Evolutionary conservation across 2,888 invertebrate species (phyloP).

Genomic region (Drosophila recens): DNA sequence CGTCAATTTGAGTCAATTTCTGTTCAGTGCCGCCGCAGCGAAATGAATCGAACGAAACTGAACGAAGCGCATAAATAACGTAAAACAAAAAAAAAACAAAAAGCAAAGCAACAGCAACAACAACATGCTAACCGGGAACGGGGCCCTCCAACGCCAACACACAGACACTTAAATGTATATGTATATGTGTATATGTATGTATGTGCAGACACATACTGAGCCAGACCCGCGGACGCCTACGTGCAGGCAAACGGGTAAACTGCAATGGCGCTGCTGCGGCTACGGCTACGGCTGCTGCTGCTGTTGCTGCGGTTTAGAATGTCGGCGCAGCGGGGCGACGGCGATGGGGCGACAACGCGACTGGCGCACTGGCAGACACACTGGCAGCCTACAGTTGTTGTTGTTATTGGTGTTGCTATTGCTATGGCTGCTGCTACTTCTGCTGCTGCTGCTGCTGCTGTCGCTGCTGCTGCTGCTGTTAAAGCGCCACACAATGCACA

Average conservation of each 20-base stretch:
- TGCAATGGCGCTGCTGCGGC: slow-evolving; percentile 60
- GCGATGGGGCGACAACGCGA: slow-evolving; percentile 43
- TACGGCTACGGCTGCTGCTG: slow-evolving; percentile 8
- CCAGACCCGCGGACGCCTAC: slow-evolving; percentile 38
- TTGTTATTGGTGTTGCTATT: slow-evolving; percentile 6
- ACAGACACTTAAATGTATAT: slow-evolving; percentile 14
- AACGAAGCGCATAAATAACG: slow-evolving; percentile 79
- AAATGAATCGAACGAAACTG: slow-evolving; percentile 78
- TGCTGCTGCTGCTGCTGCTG: slow-evolving; percentile 5
- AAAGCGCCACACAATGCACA: slow-evolving; percentile 66
- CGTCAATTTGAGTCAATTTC: slow-evolving; percentile 79
- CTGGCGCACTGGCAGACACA: slow-evolving; percentile 79
- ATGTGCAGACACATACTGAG: slow-evolving; percentile 29
- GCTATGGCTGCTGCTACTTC: not conserved
- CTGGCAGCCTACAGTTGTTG: slow-evolving; percentile 70
- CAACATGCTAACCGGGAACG: slow-evolving; percentile 58
- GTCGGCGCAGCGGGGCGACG: slow-evolving; percentile 27
- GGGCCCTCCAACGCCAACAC: slow-evolving; percentile 75
- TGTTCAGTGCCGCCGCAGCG: slow-evolving; percentile 62
- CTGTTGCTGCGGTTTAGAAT: slow-evolving; percentile 32
- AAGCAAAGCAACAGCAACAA: slow-evolving; percentile 20
- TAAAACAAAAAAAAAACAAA: slow-evolving; percentile 52
- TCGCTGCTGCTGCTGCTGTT: slow-evolving; percentile 37
- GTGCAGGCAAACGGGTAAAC: slow-evolving; percentile 55
- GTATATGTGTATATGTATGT: no score